Evolutionary conservation across 2,113 vertebrate genomes (phyloP).

Genomic region (Urocolius indicus): DNA sequence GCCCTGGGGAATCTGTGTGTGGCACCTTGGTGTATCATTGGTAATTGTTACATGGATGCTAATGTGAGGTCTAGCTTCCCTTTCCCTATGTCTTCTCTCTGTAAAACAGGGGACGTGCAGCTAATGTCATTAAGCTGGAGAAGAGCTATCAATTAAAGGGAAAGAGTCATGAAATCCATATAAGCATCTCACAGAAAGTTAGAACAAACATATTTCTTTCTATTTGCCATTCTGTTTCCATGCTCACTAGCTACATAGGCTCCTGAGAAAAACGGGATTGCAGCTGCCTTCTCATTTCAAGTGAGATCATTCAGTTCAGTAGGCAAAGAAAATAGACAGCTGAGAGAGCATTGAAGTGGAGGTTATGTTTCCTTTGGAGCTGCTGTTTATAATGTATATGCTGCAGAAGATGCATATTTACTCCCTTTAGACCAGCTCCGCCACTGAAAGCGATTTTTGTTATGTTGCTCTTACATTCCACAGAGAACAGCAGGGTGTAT

Average conservation of each 20-base stretch:
- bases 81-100: background rate
- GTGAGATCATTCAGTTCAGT: background rate
- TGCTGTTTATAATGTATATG: background rate
- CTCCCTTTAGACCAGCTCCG: background rate
- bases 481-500: background rate
- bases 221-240: background rate
- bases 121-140: background rate
- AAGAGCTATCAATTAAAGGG: constrained; percentile 15
- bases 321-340: constrained; percentile 29
- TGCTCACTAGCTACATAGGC: background rate
- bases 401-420: constrained; percentile 8
- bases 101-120: background rate
- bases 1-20: background rate
- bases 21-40: background rate
- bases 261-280: background rate
- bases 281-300: constrained; percentile 11
- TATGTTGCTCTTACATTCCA: background rate
- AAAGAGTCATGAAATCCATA: background rate
- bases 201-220: background rate
- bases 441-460: background rate
- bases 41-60: background rate
- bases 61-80: background rate
- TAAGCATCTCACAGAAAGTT: background rate
- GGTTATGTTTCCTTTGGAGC: constrained; percentile 17
- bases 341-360: constrained; percentile 19